Conservation (phyloP, 2,113 vertebrate genomes). For the Heteronetta atricapilla region DNA sequence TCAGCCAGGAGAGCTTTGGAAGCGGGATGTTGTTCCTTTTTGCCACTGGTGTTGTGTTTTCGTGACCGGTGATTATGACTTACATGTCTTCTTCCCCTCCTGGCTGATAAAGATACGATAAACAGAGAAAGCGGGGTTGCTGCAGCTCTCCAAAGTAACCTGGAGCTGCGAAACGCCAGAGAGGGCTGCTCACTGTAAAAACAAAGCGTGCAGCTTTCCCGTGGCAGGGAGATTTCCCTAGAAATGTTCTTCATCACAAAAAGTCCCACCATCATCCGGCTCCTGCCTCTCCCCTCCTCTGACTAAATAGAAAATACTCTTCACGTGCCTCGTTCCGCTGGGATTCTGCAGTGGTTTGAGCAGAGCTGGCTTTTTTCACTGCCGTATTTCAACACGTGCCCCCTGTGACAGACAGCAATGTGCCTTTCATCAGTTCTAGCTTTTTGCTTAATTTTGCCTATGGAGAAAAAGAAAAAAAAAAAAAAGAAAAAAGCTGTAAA, state of each 20-base stretch:
- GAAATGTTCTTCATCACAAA: neutral
- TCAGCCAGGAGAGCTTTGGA: neutral
- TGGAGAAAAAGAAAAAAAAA: neutral
- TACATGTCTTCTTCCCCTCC: neutral
- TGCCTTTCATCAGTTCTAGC: neutral
- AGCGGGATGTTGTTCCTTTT: neutral
- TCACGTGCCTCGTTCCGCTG: neutral
- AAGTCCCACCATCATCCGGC: neutral
- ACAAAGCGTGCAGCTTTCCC: neutral
- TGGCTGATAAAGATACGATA: neutral
- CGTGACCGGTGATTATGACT: neutral
- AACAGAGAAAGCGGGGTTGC: neutral
- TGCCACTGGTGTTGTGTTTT: neutral
- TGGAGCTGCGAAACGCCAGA: neutral
- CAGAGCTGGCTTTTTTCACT: neutral
- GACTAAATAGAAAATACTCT: neutral
- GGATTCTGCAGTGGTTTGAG: neutral
- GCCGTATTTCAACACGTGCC: neutral
- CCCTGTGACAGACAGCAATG: neutral
- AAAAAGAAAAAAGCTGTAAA: neutral
- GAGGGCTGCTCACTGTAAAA: neutral
- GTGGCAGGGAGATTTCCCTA: neutral
- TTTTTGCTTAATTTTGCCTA: neutral
- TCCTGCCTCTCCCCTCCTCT: constrained; percentile 3
- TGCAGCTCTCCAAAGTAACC: neutral